Conservation (phyloP, 2,888 invertebrate genomes). For the Kryphioiulus occultus region DNA sequence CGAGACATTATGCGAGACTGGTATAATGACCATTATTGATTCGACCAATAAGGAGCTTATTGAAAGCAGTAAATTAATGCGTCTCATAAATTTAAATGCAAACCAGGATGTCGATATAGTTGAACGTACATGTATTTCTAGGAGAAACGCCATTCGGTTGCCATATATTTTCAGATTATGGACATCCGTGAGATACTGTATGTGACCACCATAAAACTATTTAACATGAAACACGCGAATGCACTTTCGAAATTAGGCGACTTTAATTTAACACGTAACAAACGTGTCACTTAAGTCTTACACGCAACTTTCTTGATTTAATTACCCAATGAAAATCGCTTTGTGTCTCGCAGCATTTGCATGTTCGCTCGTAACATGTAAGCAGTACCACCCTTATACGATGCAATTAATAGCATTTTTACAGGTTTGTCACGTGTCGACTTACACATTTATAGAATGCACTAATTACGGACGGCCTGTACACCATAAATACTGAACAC, state of each 20-base stretch:
- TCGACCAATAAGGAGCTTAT: background rate
- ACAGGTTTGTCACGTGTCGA: background rate
- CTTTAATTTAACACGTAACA: background rate
- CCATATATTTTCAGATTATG: background rate
- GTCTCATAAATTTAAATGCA: background rate
- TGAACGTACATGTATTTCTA: background rate
- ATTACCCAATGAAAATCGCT: background rate
- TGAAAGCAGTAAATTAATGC: background rate
- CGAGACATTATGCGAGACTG: too few species aligned
- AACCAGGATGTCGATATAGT: background rate
- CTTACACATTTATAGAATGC: background rate
- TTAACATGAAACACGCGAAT: background rate
- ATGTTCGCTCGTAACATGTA: too few species aligned
- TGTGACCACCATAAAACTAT: background rate
- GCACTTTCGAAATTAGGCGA: background rate
- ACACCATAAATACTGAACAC: background rate
- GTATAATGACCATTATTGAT: background rate
- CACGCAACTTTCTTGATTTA: background rate
- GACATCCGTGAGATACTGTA: background rate
- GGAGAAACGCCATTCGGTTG: background rate
- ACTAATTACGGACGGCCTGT: background rate
- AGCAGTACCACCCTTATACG: background rate
- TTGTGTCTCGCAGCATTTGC: background rate
- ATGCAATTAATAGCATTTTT: background rate
- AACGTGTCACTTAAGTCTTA: constrained; percentile 7